Conservation (phyloP, 1,140 invertebrate genomes). For the Hyphantria cunea region DNA sequence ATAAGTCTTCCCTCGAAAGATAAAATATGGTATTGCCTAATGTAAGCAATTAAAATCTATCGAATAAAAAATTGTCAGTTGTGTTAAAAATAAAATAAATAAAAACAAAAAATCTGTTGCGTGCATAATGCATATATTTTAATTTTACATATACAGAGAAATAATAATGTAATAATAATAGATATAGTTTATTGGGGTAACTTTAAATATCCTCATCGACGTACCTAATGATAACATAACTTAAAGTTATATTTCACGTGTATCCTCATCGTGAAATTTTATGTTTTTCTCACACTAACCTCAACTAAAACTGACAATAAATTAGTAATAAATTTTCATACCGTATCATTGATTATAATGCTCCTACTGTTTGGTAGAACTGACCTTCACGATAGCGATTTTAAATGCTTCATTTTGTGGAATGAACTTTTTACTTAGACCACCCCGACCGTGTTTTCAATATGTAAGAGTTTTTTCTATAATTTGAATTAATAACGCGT, state of each 20-base stretch:
- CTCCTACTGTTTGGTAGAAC: constrained; percentile 49
- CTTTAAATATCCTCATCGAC: too few relatives aligned
- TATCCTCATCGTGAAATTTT: background rate
- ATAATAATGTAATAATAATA: too few relatives aligned
- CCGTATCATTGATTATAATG: constrained; percentile 45
- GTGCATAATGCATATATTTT: too few relatives aligned
- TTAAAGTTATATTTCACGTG: background rate
- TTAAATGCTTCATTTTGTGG: constrained; percentile 46
- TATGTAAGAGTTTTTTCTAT: constrained; percentile 41
- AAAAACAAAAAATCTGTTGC: too few relatives aligned
- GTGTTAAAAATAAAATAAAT: too few relatives aligned
- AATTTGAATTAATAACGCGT: constrained; percentile 59
- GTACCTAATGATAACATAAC: too few relatives aligned
- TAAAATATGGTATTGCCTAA: too few relatives aligned
- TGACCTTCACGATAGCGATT: constrained; percentile 48
- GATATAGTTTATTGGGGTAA: too few relatives aligned
- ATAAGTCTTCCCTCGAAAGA: too few relatives aligned
- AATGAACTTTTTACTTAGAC: constrained; percentile 37
- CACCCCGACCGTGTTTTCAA: constrained; percentile 48
- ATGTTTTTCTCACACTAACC: constrained; percentile 9
- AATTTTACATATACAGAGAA: too few relatives aligned
- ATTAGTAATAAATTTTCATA: constrained; percentile 60
- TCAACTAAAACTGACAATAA: constrained; percentile 30
- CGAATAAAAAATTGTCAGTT: too few relatives aligned
- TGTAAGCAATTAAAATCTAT: too few relatives aligned